Evolutionary conservation across 2,888 invertebrate species (phyloP), one percentile per base, ranked within the genome.

Genomic region (Caenorhabditis sp.): DNA sequence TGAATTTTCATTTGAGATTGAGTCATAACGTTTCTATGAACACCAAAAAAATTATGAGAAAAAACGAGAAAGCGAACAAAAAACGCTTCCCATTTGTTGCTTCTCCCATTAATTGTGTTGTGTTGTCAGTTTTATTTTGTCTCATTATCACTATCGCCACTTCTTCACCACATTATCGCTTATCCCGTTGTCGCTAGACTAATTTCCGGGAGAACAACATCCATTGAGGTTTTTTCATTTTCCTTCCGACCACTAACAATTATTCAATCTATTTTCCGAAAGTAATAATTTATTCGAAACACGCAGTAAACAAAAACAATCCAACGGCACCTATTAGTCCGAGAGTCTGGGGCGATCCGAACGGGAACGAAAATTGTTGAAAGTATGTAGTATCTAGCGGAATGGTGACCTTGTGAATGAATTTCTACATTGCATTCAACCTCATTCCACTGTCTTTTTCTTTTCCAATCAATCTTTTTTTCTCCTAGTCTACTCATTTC

Each of bases 351-450:
- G 44, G 19, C 41, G 64, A 16, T 66, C 47, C 66, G 66, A 73
- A 80, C 68, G 54, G 74, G 54, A 31, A 69, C 76, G 68, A 58
- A 44, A 68, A 59, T 61, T 77, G 77, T 68, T 63, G 54, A 69
- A 77, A 77, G n/a, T 16, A 31, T 31, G 61, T 70, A 79, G 70
- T 70, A 49, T 70, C 63, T 70, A 77, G 72, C 72, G 72, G 79
- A 61, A 58, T 49, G 24, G 73, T 81, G 81, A 81, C 81, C 81
- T 81, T 81, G 81, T 35, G 70, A 75, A 82, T 82, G 76, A 77
- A 72, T 68, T 77, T 76, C 66, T 58, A 35, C 76, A 69, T 69
- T 76, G 76, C 61, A 64, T 72, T n/a, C 82, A 76, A 82, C 82
- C 82, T 82, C 82, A 82, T 77, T 82, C 61, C 66, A 77, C 26